Evolutionary conservation across 2,797 vertebrate species (phyloP).

Genomic region (Sebastes hubbsi): DNA sequence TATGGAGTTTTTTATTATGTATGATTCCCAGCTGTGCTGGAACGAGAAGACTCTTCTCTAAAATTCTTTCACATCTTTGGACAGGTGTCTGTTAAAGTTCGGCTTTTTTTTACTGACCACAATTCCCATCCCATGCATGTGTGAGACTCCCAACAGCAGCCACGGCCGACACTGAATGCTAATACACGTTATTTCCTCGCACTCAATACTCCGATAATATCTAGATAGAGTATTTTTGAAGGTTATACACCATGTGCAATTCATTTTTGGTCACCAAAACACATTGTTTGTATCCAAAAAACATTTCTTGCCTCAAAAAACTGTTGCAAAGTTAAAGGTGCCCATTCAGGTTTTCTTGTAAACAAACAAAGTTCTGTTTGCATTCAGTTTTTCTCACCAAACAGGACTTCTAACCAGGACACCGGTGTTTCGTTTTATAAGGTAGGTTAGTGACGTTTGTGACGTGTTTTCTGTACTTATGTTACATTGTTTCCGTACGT

Average conservation of each 20-base stretch:
- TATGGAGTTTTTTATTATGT: neutral
- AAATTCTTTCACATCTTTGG: neutral
- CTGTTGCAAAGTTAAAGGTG: neutral
- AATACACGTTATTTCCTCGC: neutral
- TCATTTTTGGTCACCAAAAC: neutral
- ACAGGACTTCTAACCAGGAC: neutral
- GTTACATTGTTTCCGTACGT: no score
- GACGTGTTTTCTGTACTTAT: no score
- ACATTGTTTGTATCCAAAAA: neutral
- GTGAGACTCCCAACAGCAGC: neutral
- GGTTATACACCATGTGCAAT: neutral
- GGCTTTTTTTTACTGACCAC: neutral
- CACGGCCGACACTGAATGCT: neutral
- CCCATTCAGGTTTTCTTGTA: neutral
- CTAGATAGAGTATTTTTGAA: no score
- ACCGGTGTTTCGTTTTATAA: accelerated
- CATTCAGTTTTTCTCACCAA: neutral
- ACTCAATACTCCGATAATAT: neutral
- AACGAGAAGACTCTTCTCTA: neutral
- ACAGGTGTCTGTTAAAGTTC: neutral
- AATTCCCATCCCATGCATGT: neutral
- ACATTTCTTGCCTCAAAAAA: neutral
- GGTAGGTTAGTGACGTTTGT: no score
- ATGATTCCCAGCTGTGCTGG: neutral
- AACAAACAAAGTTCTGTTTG: neutral